Evolutionary conservation across 2,797 vertebrate species (phyloP).

Genomic region (Xerus rutilus): DNA sequence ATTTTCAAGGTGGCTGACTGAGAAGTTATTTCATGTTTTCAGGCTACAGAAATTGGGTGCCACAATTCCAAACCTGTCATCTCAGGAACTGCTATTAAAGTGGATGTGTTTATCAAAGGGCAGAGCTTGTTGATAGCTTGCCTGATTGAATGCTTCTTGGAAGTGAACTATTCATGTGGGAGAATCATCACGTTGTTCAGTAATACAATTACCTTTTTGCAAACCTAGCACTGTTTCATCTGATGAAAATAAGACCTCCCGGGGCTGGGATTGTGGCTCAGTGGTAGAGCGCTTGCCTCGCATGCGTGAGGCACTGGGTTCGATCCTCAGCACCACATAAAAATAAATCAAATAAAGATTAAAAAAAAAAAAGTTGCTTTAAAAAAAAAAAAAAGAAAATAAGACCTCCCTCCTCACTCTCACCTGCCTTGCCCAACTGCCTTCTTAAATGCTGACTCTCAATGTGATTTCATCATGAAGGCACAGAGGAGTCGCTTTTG

Average conservation of each 20-base stretch:
- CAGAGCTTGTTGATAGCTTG: neutral
- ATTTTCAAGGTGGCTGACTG: neutral
- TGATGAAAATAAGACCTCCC: neutral
- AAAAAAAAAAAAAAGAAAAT: no score
- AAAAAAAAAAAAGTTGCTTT: no score
- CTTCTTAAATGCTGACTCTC: neutral
- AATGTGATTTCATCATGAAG: conserved; percentile 38
- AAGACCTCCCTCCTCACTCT: neutral
- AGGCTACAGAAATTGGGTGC: neutral
- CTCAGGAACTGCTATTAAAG: conserved; percentile 35
- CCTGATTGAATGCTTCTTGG: conserved; percentile 7
- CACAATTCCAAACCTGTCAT: conserved; percentile 12
- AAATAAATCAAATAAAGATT: no score
- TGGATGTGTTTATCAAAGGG: conserved; percentile 34
- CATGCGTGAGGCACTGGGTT: no score
- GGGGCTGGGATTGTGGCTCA: no score
- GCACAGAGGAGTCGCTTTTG: conserved; percentile 7
- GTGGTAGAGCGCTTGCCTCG: no score
- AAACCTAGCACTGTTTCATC: neutral
- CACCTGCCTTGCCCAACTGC: neutral
- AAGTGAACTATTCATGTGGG: neutral
- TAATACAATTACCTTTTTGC: neutral
- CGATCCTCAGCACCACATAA: no score
- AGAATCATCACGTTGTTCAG: conserved; percentile 29
- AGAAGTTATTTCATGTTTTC: conserved; percentile 50